Conservation (phyloP, 1,140 invertebrate genomes). For the Maconellicoccus hirsutus region DNA sequence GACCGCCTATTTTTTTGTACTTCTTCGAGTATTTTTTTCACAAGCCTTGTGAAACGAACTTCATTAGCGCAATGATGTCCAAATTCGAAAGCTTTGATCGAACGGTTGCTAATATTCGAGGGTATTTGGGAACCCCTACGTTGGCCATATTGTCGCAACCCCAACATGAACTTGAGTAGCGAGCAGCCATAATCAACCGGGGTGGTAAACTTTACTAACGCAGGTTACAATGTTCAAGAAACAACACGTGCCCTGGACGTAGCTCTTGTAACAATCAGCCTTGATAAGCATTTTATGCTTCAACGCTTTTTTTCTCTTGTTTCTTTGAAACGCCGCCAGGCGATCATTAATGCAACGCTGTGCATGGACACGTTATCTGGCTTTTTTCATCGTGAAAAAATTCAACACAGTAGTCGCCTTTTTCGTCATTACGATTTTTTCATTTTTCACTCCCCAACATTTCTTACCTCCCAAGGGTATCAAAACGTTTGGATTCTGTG, state of each 20-base stretch:
- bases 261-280: slow-evolving; percentile 14
- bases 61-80: background rate
- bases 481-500: too few species aligned
- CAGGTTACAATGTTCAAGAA: background rate
- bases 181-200: background rate
- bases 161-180: background rate
- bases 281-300: slow-evolving; percentile 18
- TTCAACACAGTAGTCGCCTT: too few species aligned
- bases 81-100: too few species aligned
- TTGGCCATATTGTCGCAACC: background rate
- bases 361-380: background rate
- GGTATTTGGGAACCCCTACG: background rate
- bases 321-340: background rate
- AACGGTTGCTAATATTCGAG: background rate
- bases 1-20: background rate
- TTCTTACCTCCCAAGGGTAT: too few species aligned
- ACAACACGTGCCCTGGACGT: slow-evolving; percentile 5
- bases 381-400: background rate
- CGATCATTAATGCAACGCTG: background rate
- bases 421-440: too few species aligned
- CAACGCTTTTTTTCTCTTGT: slow-evolving; percentile 4
- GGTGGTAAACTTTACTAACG: background rate
- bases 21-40: background rate
- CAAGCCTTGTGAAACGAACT: background rate
- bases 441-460: too few species aligned